phyloP scores from a whole-genome alignment of 23 tunicate genomes.

The Ciona savignyi region DNA sequence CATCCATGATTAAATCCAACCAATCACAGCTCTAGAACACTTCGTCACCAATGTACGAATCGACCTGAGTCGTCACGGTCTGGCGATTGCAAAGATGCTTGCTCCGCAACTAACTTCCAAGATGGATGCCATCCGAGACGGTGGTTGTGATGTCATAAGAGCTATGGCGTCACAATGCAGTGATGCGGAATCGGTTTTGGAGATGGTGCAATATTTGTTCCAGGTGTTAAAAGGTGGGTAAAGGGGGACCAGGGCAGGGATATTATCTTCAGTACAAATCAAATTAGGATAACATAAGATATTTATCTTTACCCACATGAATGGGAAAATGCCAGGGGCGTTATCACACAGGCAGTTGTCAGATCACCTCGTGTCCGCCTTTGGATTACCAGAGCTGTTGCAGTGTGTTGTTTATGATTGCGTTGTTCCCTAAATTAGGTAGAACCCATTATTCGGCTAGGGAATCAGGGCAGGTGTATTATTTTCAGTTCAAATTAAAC shows the following conservation, averaged over 20 bases:
- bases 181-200: constrained; percentile 54
- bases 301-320: neutral
- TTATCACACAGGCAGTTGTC: no score
- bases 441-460: no score
- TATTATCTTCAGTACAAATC: neutral
- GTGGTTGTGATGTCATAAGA: constrained; percentile 14
- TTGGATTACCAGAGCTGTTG: no score
- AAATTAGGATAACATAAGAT: neutral
- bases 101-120: constrained; percentile 62
- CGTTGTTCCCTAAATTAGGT: no score
- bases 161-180: constrained; percentile 67
- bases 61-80: constrained; percentile 75
- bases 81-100: constrained; percentile 31
- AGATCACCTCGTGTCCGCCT: no score
- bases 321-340: no score
- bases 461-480: no score
- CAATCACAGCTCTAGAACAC: constrained; percentile 22
- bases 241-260: neutral
- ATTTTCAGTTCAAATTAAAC: no score
- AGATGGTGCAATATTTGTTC: constrained; percentile 36
- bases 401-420: no score
- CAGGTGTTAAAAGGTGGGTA: constrained; percentile 68
- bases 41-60: constrained; percentile 30
- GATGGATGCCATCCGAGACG: constrained; percentile 36
- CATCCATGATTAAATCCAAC: no score